A percentile compares a stretch with the other conserved stretches of the same genome.
Conservation (phyloP, 2,888 invertebrate genomes). For the Anoplius nigerrimus region DNA sequence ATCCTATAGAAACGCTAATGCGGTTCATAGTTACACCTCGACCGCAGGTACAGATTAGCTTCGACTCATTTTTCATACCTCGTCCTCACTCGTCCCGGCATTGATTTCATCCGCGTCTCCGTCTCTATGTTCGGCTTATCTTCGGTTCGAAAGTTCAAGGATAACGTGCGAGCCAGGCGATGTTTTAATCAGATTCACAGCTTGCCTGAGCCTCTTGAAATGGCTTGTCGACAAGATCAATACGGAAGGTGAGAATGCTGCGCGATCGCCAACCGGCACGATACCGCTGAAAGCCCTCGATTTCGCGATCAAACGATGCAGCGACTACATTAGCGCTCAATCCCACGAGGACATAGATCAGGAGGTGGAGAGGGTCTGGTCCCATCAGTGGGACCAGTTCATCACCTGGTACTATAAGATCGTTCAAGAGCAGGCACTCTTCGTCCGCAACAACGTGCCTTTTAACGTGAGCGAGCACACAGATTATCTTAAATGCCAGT, state of each 20-base stretch:
- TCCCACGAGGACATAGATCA: slow-evolving; percentile 88
- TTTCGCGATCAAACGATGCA: slow-evolving; percentile 87
- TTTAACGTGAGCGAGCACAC: slow-evolving; percentile 62
- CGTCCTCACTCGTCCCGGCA: too few relatives aligned
- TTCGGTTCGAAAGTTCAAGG: too few relatives aligned
- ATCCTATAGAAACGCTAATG: neutral
- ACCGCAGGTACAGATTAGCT: neutral
- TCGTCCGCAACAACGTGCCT: slow-evolving; percentile 61
- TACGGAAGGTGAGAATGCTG: slow-evolving; percentile 77
- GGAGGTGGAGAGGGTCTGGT: slow-evolving; percentile 84
- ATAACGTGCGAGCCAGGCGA: too few relatives aligned
- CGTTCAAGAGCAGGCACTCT: slow-evolving; percentile 72
- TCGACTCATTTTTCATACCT: neutral
- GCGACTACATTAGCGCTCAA: slow-evolving; percentile 84
- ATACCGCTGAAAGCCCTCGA: slow-evolving; percentile 87
- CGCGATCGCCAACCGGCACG: slow-evolving; percentile 80
- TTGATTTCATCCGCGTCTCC: too few relatives aligned
- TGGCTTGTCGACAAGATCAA: slow-evolving; percentile 82
- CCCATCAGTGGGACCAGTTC: slow-evolving; percentile 94
- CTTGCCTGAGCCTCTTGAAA: slow-evolving; percentile 89
- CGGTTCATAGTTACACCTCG: too few relatives aligned
- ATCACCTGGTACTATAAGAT: slow-evolving; percentile 81
- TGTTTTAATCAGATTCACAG: slow-evolving; percentile 79
- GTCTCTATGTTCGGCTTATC: too few relatives aligned
- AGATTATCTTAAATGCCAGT: too few relatives aligned